These are phyloP conservation scores for Gnathonemus echidnorhynchus DNA, from an alignment of 2,113 vertebrate genomes.

Conservation along the genomic window DNA sequence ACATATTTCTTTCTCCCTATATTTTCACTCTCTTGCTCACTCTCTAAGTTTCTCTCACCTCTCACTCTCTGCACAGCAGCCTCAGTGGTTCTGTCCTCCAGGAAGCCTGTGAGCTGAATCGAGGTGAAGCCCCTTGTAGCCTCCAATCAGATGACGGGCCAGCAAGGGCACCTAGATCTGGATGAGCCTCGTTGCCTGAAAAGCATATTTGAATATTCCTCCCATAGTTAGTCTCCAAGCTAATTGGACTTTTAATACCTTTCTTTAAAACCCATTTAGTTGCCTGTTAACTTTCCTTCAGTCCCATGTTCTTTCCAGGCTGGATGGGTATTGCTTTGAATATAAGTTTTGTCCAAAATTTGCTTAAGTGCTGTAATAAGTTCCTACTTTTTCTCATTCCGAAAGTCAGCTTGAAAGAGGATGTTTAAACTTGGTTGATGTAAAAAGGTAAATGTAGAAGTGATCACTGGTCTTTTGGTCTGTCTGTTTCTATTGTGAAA, in stretches of 20 bases:
- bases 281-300: neutral
- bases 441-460: neutral
- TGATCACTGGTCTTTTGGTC: neutral
- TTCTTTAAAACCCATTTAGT: neutral
- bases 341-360: neutral
- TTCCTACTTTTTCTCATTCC: neutral
- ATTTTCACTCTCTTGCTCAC: neutral
- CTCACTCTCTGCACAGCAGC: neutral
- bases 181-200: neutral
- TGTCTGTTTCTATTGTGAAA: neutral
- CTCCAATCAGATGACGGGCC: neutral
- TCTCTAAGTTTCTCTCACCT: neutral
- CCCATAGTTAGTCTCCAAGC: neutral
- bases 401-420: neutral
- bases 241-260: neutral
- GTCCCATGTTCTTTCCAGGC: neutral
- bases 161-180: neutral
- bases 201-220: neutral
- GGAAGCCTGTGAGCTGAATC: neutral
- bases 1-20: neutral
- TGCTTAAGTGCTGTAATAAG: neutral
- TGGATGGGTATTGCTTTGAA: neutral
- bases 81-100: neutral
- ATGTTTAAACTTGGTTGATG: neutral
- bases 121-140: neutral